Evolutionary conservation across 2,113 vertebrate genomes (phyloP).

Genomic region (Procapra przewalskii): DNA sequence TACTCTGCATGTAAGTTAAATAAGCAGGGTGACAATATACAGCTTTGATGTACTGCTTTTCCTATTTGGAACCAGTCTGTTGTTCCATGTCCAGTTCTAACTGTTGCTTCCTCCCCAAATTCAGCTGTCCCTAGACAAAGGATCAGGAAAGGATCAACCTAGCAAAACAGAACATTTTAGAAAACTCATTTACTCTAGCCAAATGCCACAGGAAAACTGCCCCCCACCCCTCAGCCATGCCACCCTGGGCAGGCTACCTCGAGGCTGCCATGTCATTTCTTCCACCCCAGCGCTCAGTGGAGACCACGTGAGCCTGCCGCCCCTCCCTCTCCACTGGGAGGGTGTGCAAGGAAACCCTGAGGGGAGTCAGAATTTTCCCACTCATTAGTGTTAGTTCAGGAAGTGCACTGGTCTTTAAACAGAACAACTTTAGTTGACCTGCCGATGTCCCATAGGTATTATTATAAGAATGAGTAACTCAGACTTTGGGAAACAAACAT

Average conservation of each 20-base stretch:
- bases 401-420: not conserved
- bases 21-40: too few species aligned
- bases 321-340: not conserved
- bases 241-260: not conserved
- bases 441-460: not conserved
- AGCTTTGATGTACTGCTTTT: too few species aligned
- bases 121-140: not conserved
- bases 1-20: too few species aligned
- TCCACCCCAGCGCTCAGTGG: accelerated
- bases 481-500: not conserved
- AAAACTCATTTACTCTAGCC: not conserved
- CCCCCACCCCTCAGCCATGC: not conserved
- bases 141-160: not conserved
- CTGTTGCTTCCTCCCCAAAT: not conserved
- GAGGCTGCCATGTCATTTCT: not conserved
- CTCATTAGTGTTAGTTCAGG: not conserved
- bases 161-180: not conserved
- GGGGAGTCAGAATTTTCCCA: not conserved
- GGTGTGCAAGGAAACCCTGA: not conserved
- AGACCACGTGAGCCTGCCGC: not conserved
- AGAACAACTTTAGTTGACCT: not conserved
- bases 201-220: not conserved
- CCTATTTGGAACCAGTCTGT: too few species aligned
- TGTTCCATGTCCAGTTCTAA: too few species aligned
- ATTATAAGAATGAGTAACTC: not conserved